Conservation (phyloP, 2,888 invertebrate genomes). For the Gibbula magus region DNA sequence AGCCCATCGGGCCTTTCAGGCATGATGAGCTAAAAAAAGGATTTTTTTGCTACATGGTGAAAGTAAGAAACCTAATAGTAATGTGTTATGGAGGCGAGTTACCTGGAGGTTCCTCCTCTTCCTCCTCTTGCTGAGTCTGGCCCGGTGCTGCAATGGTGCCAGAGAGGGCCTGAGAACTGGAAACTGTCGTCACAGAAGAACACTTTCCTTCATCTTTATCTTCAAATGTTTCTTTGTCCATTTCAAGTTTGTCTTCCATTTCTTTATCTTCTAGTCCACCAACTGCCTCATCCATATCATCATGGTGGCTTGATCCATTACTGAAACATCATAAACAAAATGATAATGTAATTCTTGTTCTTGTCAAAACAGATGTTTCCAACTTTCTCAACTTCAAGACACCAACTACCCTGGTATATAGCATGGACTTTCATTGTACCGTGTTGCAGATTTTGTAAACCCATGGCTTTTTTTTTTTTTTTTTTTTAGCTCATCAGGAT, state of each 20-base stretch:
- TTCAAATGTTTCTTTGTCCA: constrained; percentile 39
- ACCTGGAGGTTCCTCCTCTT: constrained; percentile 15
- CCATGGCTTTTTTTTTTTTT: no score
- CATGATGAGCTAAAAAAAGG: no score
- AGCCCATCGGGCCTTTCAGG: no score
- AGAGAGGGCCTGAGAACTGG: constrained; percentile 58
- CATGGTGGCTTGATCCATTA: constrained; percentile 66
- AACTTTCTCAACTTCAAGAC: no score
- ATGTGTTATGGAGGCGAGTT: background rate
- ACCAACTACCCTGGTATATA: no score
- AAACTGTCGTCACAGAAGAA: constrained; percentile 47
- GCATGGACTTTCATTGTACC: no score
- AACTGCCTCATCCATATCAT: constrained; percentile 62
- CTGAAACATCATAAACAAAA: constrained; percentile 41
- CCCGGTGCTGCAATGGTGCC: constrained; percentile 31
- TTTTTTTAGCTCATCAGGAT: no score
- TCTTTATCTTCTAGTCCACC: constrained; percentile 46
- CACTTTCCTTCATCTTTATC: constrained; percentile 48
- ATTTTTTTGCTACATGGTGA: no score
- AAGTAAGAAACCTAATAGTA: background rate
- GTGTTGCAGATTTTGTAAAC: no score
- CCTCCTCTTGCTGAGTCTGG: constrained; percentile 21
- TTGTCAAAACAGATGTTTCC: no score
- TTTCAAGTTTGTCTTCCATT: constrained; percentile 29
- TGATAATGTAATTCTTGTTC: no score